phyloP scores from a whole-genome alignment of 1,140 invertebrate species.

The Idris sp. region DNA sequence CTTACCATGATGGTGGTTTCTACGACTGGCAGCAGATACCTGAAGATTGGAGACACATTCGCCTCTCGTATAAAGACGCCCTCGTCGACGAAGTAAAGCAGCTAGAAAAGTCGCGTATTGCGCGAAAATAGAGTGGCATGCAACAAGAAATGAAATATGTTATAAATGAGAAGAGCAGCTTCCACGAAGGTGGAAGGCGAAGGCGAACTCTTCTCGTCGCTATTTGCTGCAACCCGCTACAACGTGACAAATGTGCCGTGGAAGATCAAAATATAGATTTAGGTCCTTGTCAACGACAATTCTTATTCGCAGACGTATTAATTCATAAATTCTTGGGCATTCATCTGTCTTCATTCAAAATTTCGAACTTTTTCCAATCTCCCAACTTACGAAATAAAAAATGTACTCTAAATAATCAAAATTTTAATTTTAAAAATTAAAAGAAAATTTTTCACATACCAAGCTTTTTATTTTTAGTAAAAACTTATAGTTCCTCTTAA shows the following conservation, averaged over 20 bases:
- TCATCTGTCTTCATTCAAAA: too few relatives aligned
- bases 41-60: conserved; percentile 46
- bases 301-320: too few relatives aligned
- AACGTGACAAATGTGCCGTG: conserved; percentile 52
- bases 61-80: conserved; percentile 56
- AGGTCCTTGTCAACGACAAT: conserved; percentile 37
- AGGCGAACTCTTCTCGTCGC: conserved; percentile 42
- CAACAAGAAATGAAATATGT: conserved; percentile 61
- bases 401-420: too few relatives aligned
- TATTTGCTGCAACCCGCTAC: conserved; percentile 49
- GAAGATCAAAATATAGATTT: conserved; percentile 53
- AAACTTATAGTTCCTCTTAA: too few relatives aligned
- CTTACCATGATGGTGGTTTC: conserved; percentile 59
- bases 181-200: conserved; percentile 55
- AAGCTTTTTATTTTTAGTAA: too few relatives aligned
- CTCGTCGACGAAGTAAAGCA: conserved; percentile 47
- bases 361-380: too few relatives aligned
- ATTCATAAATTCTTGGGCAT: too few relatives aligned
- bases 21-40: conserved; percentile 55
- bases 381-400: too few relatives aligned
- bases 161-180: conserved; percentile 54
- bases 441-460: too few relatives aligned
- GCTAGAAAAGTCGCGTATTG: conserved; percentile 58
- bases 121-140: conserved; percentile 55
- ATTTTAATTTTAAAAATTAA: too few relatives aligned